These are phyloP conservation scores for Eupeodes corollae DNA, from an alignment of 1,140 invertebrate genomes.

Conservation along the genomic window DNA sequence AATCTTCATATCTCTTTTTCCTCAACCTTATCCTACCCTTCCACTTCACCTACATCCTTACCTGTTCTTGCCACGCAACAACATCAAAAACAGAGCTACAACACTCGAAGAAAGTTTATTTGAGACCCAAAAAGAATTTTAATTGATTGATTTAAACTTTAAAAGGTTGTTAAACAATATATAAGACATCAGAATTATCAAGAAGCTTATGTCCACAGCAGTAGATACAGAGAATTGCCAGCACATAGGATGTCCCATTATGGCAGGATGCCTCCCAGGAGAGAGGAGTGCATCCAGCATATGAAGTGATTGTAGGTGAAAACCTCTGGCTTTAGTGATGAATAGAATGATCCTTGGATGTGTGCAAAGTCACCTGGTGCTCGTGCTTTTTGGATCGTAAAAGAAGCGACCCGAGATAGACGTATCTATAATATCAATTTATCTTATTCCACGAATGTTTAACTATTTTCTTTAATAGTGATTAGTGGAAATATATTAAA, in stretches of 20 bases:
- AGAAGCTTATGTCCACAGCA: conserved; percentile 22
- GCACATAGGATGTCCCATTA: conserved; percentile 36
- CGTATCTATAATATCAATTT: conserved; percentile 44
- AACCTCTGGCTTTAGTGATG: conserved; percentile 54
- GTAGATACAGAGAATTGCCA: conserved; percentile 30
- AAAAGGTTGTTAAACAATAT: conserved; percentile 3
- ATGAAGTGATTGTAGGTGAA: conserved; percentile 67
- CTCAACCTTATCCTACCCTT: too few species aligned
- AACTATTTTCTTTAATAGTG: too few species aligned
- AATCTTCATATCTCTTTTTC: too few species aligned
- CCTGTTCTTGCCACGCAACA: too few species aligned
- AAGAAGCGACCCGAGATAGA: conserved; percentile 26
- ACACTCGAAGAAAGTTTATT: conserved; percentile 8
- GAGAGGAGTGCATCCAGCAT: conserved; percentile 50
- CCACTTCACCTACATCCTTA: too few species aligned
- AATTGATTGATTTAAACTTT: not conserved
- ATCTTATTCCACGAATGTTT: conserved; percentile 61
- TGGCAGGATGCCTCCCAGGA: too few species aligned
- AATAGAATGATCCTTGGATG: conserved; percentile 93
- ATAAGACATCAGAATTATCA: conserved; percentile 4
- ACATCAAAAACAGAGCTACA: conserved; percentile 42
- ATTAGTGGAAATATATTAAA: too few species aligned
- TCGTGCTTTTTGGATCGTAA: conserved; percentile 36
- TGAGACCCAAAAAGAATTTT: not conserved
- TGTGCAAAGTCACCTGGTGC: conserved; percentile 54